Base-by-base conservation (phyloP, 2,888 invertebrate species). In the Monopis laevigella region DNA sequence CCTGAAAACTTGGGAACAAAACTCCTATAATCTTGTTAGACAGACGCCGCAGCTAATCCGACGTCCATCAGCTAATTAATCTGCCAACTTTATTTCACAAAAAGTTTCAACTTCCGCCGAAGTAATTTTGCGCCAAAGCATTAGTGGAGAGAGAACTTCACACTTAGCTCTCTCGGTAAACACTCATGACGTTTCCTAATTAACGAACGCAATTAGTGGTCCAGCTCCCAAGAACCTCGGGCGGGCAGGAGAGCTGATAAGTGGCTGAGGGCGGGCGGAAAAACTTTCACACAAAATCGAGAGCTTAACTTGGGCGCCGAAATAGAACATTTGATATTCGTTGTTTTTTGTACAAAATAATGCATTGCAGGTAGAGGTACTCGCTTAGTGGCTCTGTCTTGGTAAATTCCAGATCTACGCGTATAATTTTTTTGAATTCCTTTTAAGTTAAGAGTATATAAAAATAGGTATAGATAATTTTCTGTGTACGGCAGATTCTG, bases 181-280 rank as follows among this genome's bases (percentile, higher is more conserved):
- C 80, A 80, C 80, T 80, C 78, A 80, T 77, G 80, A 80, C 80
- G 80, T 77, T 75, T 75, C 75, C 70, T 80, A 80, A 80, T 80
- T 80, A 80, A 78, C 78, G 78, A 72, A 77, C 80, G 78, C 80
- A 80, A 80, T 80, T 80, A 80, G 80, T 64, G 80, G 80, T 66
- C 63, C 67, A 59, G 68, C 66, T 62, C 65, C 70, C 66, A 65
- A 71, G 69, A 64, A 65, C 62, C 58, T 49, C 48, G 54, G 30
- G 56, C 26, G 51, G 53, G 55, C 48, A 51, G 66, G 66, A 64
- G 68, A 67, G 66, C 66, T 65, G 68, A 68, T 74, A 73, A 74
- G 77, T 74, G 75, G 73, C 63, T 52, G 53, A 58, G 60, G 63
- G 66, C 58, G 61, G 64, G 66, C 65, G 73, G 71, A 73, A 74